A percentile compares a stretch with the other conserved stretches of the same genome.
Conservation (phyloP, 2,113 vertebrate species). For the Poecilia latipinna region DNA sequence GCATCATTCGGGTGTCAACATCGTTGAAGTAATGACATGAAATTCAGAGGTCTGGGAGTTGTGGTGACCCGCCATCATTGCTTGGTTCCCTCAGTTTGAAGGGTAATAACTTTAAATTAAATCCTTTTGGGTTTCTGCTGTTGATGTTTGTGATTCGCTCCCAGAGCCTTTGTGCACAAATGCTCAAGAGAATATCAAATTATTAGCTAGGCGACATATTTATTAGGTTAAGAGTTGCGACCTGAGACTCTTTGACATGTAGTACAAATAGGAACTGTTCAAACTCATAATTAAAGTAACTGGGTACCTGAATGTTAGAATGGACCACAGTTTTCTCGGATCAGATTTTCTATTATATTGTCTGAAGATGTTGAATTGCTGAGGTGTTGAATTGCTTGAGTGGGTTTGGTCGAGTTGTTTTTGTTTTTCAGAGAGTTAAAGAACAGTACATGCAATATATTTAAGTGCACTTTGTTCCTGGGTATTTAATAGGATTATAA, state of each 20-base stretch:
- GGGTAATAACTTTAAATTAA: constrained; percentile 4
- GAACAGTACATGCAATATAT: not conserved
- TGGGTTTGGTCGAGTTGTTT: not conserved
- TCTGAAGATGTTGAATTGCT: not conserved
- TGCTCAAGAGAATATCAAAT: not conserved
- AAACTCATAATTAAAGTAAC: not conserved
- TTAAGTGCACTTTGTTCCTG: not conserved
- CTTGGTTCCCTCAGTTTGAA: not conserved
- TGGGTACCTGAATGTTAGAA: not conserved
- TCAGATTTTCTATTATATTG: not conserved
- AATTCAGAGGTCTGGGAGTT: not conserved
- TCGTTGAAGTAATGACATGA: not conserved
- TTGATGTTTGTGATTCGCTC: not conserved
- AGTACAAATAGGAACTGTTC: not conserved
- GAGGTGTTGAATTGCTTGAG: not conserved
- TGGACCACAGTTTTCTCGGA: not conserved
- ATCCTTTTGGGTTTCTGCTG: constrained; percentile 1
- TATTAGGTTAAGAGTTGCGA: not conserved
- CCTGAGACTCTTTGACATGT: not conserved
- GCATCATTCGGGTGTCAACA: not conserved
- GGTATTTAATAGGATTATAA: not conserved
- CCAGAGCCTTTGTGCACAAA: not conserved
- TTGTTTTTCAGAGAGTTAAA: not conserved
- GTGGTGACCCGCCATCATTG: not conserved
- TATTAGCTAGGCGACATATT: not conserved